Evolutionary conservation across 2,797 vertebrate species (phyloP).

Genomic region (Lepilemur ruficaudatus): DNA sequence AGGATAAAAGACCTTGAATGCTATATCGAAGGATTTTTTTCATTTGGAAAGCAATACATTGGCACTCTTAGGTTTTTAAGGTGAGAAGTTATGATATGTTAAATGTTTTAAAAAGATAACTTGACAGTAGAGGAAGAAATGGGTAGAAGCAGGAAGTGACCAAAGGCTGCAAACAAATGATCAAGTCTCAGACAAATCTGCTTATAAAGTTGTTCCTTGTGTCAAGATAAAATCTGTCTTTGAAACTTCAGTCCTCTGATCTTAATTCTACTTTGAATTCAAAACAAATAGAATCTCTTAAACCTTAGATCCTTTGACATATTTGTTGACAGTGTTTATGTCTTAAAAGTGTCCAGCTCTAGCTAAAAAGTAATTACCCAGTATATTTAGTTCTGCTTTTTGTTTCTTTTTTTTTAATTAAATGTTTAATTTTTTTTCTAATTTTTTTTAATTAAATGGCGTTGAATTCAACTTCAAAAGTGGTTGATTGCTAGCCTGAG

Average conservation of each 20-base stretch:
- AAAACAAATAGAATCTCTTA: not conserved
- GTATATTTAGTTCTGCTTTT: not conserved
- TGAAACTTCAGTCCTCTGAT: not conserved
- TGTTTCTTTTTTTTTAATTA: not conserved
- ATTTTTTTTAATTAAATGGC: not conserved
- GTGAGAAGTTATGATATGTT: not conserved
- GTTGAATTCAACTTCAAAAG: not conserved
- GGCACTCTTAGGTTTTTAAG: not conserved
- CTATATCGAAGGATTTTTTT: not conserved
- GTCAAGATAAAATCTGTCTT: not conserved
- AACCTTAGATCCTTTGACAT: not conserved
- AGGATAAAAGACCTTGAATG: not conserved
- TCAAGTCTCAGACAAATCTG: not conserved
- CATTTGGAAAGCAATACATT: not conserved
- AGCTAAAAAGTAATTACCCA: not conserved
- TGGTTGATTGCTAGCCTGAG: not conserved
- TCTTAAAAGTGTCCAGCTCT: not conserved
- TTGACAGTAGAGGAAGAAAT: not conserved
- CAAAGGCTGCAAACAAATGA: not conserved
- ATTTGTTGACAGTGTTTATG: not conserved
- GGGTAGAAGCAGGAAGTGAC: not conserved
- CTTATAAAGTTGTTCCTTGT: not conserved
- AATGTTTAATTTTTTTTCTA: not conserved
- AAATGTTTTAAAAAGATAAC: not conserved
- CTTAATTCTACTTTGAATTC: slow-evolving; percentile 12